phyloP scores from a whole-genome alignment of 2,797 vertebrate genomes.

The Sebastes steindachneri region DNA sequence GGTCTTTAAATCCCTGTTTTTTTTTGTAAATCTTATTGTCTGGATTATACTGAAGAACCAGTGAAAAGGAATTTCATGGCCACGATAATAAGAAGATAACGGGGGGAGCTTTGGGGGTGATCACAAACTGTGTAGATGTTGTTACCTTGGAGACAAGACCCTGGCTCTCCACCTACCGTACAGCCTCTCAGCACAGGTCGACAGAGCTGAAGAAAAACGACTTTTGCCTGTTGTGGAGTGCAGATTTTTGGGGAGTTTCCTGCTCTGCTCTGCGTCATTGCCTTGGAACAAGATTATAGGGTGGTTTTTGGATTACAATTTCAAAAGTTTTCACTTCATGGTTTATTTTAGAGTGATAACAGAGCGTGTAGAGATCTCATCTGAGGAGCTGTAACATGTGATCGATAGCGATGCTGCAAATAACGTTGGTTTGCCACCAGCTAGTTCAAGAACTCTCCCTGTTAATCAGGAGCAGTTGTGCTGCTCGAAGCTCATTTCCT shows the following conservation, averaged over 20 bases:
- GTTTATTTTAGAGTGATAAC: background rate
- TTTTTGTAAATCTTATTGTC: background rate
- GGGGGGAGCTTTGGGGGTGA: background rate
- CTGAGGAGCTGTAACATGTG: background rate
- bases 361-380: background rate
- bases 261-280: background rate
- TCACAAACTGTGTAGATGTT: background rate
- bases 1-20: background rate
- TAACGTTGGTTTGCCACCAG: background rate
- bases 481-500: conserved; percentile 30
- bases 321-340: background rate
- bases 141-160: conserved; percentile 25
- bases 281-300: background rate
- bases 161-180: background rate
- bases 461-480: conserved; percentile 21
- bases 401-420: background rate
- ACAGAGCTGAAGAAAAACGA: background rate
- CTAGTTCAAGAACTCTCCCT: background rate
- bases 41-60: conserved; percentile 4
- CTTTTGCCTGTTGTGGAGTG: background rate
- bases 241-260: background rate
- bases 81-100: background rate
- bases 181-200: background rate
- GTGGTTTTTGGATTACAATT: background rate
- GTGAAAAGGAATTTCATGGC: background rate